Evolutionary conservation across 2,888 invertebrate species (phyloP).

Genomic region (Pollenia angustigena): DNA sequence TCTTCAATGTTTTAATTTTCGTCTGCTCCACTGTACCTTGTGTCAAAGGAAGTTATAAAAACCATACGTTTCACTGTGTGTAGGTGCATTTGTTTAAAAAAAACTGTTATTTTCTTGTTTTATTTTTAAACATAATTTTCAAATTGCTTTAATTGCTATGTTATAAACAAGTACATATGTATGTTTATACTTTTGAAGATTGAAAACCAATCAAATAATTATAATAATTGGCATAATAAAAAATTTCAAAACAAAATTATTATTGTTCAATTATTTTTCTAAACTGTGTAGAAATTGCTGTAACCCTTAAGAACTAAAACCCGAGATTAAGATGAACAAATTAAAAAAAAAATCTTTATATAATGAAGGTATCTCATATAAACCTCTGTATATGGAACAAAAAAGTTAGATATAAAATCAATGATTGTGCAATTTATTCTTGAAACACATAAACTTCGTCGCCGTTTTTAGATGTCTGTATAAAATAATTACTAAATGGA

Average conservation of each 20-base stretch:
- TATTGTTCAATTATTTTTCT: conserved; percentile 20
- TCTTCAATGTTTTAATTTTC: background rate
- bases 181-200: background rate
- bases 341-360: conserved; percentile 1
- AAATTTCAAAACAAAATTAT: conserved; percentile 33
- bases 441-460: conserved; percentile 50
- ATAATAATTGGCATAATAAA: conserved; percentile 66
- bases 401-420: conserved; percentile 55
- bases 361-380: background rate
- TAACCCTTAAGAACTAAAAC: conserved; percentile 38
- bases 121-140: conserved; percentile 40
- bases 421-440: conserved; percentile 65
- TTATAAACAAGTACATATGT: conserved; percentile 24
- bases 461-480: conserved; percentile 42
- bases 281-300: conserved; percentile 35
- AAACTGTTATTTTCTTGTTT: too few relatives aligned
- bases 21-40: conserved; percentile 8
- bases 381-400: background rate
- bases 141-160: conserved; percentile 65
- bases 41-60: conserved; percentile 5
- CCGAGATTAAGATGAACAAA: conserved; percentile 32
- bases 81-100: conserved; percentile 56
- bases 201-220: conserved; percentile 65
- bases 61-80: background rate
- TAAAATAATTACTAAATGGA: conserved; percentile 25